Base-by-base conservation (phyloP, 2,888 invertebrate species). In the Erebia palarica region DNA sequence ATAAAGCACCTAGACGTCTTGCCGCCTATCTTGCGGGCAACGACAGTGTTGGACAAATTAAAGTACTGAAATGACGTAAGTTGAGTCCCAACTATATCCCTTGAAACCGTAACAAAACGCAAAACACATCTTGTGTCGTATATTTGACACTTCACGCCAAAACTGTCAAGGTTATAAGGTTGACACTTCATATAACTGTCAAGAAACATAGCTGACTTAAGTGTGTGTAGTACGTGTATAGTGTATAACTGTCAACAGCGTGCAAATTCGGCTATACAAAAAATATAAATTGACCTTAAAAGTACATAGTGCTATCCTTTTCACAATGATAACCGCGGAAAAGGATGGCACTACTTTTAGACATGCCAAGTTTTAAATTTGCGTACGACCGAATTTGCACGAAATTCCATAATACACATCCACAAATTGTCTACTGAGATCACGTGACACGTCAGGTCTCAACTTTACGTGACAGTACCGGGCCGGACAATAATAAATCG, bases 1-100 rank as follows among this genome's bases (percentile, higher is more conserved):
- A 73, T 73, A 73, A 71, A 71, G 74, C 75, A 75, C 68, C 73
- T 57, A 70, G 73, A 76, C 73, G 61, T 60, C 21, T 65, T 51
- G 72, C 68, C 72, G 55, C 49, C 47, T 49, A 63, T n/a, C 4
- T 63, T 13, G 49, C 21, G 53, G 42, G 64, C 72, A 67, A 69
- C 60, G 47, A 11, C 65, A 65, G 68, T 58, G 64, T 68, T 65
- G 53, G 71, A 72, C 71, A 65, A 60, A 63, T 55, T 11, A 61
- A 61, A 16, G 42, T 18, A 42, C 51, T 53, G 16, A 42, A 42
- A 13, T 53, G 8, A n/a, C 60, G 61, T 21, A 49, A 49, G 49
- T 63, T 63, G 63, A 63, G 18, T 16, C 49, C 21, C 21, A 1
- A 49, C 21, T 49, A 27, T 14, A 13, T 7, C n/a, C 14, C 13